Evolutionary conservation across 2,888 invertebrate genomes (phyloP).

Genomic region (Bhutanitis thaidina): DNA sequence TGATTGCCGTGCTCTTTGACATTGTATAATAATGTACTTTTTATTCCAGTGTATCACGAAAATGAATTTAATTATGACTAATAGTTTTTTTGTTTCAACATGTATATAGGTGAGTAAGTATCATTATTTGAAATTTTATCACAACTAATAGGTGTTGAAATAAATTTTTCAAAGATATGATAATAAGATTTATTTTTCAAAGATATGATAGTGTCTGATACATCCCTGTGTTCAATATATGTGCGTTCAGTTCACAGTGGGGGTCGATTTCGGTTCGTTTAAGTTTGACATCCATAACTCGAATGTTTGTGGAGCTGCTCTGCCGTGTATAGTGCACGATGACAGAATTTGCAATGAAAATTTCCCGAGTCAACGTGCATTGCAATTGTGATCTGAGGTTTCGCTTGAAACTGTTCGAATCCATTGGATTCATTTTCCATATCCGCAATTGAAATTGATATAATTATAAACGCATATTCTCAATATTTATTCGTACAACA

Average conservation of each 20-base stretch:
- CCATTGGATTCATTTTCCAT: conserved; percentile 29
- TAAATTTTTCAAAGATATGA: no score
- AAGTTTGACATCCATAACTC: conserved; percentile 75
- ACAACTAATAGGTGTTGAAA: no score
- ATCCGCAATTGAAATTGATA: conserved; percentile 11
- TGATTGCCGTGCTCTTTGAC: no score
- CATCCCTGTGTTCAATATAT: conserved; percentile 30
- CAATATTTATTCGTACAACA: no score
- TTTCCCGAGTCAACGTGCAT: conserved; percentile 64
- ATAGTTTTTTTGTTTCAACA: no score
- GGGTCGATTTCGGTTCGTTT: conserved; percentile 75
- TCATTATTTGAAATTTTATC: no score
- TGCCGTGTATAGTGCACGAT: conserved; percentile 58
- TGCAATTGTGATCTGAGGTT: conserved; percentile 64
- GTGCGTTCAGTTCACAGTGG: conserved; percentile 37
- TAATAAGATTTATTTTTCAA: background rate
- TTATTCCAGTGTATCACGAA: no score
- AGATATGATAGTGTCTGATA: background rate
- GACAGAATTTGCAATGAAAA: conserved; percentile 76
- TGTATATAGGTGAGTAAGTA: no score
- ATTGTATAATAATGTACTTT: no score
- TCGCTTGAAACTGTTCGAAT: conserved; percentile 44
- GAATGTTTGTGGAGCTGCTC: conserved; percentile 62
- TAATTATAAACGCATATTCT: no score
- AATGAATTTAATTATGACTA: no score